phyloP scores from a whole-genome alignment of 2,113 vertebrate species.

The Corydoras sp. region DNA sequence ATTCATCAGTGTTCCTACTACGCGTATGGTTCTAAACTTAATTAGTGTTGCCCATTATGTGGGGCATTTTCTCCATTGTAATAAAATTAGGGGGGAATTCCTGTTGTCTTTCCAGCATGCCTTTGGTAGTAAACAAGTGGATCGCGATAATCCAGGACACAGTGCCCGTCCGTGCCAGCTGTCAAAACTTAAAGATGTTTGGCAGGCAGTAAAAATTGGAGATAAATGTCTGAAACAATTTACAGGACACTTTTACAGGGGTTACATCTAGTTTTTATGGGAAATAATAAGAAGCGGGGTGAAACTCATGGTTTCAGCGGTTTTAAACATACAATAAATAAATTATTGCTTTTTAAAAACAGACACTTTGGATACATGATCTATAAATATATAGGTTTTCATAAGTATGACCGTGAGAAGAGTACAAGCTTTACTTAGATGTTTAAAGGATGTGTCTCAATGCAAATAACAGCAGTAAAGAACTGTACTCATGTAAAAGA shows the following conservation, averaged over 20 bases:
- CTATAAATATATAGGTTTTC: no score
- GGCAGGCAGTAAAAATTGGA: constrained; percentile 60
- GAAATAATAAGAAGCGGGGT: no score
- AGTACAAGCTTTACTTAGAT: no score
- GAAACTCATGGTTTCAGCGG: no score
- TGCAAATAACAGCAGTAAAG: no score
- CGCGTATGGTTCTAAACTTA: constrained; percentile 85
- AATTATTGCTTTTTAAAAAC: background rate
- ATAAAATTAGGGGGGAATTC: constrained; percentile 74
- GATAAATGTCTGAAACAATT: constrained; percentile 49
- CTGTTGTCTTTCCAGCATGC: constrained; percentile 66
- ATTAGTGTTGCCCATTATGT: constrained; percentile 93
- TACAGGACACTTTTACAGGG: constrained; percentile 21
- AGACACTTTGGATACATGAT: background rate
- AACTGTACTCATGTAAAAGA: no score
- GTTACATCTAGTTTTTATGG: constrained; percentile 3
- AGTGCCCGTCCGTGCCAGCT: constrained; percentile 55
- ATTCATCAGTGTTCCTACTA: constrained; percentile 78
- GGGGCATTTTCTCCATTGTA: constrained; percentile 71
- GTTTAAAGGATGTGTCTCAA: no score
- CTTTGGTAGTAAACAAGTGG: constrained; percentile 55
- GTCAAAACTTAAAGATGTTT: constrained; percentile 64
- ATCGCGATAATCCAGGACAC: constrained; percentile 54
- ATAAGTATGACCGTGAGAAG: no score
- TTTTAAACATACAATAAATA: no score